Base-by-base conservation (phyloP, 2,888 invertebrate species). In the Euplexia lucipara region DNA sequence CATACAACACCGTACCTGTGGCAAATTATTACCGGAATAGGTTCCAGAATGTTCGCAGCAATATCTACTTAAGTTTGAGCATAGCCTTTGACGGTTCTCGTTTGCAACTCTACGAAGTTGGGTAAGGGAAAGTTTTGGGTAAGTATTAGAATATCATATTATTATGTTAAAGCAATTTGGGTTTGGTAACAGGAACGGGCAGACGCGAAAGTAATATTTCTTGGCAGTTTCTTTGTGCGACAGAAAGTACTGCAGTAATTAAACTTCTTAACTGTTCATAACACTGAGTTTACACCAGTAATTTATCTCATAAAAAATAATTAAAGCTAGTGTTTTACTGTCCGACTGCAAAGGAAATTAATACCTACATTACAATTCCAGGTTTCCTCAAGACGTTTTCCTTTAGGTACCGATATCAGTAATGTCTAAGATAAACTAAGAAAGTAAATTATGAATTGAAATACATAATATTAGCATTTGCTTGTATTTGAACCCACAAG, bases 11-110 rank as follows among this genome's bases (percentile, higher is more conserved):
- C 49, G 48, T 32, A 65, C 69, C 68, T 52, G 58, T 53, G 48
- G 77, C 68, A 75, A 70, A 67, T 78, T 47, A 72, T 77, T 74
- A 57, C 52, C 67, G 60, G 73, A 60, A 60, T 73, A 49, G 35
- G 35, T 48, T 67, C 78, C 52, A 74, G 78, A 66, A 60, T 45
- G 47, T 49, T 60, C 47, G 32, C 44, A 26, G 56, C 26, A 53
- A 63, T 60, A 72, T 66, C 49, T 56, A 37, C 56, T 66, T 41
- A 52, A 52, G 52, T 56, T 57, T 18, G 26, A 49, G 4, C 22
- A 37, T 14, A 64, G 72, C 66, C 56, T 72, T 26, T 16, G 9
- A 44, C 51, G 41, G 59, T 52, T 52, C 48, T 65, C 39, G 39
- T 52, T 62, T 51, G 42, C 10, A 52, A 71, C 42, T 39, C 30